phyloP scores from a whole-genome alignment of 2,888 invertebrate species.

The Neria commutata region DNA sequence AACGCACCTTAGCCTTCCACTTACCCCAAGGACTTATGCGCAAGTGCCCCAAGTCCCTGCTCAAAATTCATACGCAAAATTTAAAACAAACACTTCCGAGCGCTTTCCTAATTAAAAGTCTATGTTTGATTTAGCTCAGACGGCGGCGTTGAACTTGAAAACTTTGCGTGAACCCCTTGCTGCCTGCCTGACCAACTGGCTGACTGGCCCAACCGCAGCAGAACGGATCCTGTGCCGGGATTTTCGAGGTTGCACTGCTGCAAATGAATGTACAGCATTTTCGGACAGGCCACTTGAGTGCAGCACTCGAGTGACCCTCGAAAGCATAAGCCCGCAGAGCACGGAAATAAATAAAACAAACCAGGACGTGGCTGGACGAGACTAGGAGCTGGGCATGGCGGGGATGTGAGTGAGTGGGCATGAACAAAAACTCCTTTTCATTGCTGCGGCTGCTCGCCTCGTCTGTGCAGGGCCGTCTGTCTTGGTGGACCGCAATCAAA shows the following conservation, averaged over 20 bases:
- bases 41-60: too few species aligned
- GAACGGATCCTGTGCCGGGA: too few species aligned
- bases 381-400: too few species aligned
- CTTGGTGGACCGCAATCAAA: not conserved
- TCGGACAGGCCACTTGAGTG: not conserved
- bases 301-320: not conserved
- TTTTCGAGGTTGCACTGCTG: not conserved
- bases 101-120: not conserved
- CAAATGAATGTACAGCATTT: not conserved
- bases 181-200: not conserved
- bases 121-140: not conserved
- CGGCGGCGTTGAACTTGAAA: slow-evolving; percentile 1
- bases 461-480: not conserved
- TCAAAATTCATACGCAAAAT: not conserved
- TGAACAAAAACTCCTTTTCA: not conserved
- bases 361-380: not conserved
- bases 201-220: too few species aligned
- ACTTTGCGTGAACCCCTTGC: not conserved
- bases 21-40: too few species aligned
- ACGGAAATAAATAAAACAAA: not conserved
- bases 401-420: too few species aligned
- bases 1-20: too few species aligned
- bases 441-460: not conserved
- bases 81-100: not conserved
- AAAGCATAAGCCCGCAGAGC: not conserved